Evolutionary conservation across 2,888 invertebrate genomes (phyloP).

Genomic region (Scrobipalpa atriplicella): DNA sequence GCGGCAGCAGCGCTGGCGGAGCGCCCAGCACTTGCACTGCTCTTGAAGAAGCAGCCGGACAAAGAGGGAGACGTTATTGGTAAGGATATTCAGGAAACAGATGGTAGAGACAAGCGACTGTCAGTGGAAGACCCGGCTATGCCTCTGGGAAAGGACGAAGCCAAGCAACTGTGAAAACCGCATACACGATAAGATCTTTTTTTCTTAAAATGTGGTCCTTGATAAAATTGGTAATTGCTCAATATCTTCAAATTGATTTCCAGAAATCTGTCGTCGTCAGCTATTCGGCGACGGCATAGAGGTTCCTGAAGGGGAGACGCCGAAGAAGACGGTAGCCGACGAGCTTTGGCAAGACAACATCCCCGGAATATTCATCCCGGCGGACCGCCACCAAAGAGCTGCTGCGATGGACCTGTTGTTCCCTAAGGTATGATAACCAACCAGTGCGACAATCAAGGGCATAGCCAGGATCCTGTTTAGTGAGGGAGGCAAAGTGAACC

Average conservation of each 20-base stretch:
- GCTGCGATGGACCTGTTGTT: conserved; percentile 81
- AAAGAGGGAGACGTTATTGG: conserved; percentile 71
- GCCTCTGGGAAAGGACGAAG: too few relatives aligned
- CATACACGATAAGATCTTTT: too few relatives aligned
- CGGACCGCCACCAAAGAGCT: conserved; percentile 81
- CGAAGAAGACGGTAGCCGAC: conserved; percentile 59
- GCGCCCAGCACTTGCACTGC: conserved; percentile 65
- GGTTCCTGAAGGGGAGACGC: conserved; percentile 49
- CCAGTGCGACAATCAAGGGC: too few relatives aligned
- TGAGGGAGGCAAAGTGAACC: too few relatives aligned
- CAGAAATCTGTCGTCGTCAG: conserved; percentile 62
- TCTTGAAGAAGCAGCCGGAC: conserved; percentile 68
- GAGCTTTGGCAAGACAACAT: conserved; percentile 62
- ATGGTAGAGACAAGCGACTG: not conserved
- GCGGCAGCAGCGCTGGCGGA: conserved; percentile 59
- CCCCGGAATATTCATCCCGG: conserved; percentile 82
- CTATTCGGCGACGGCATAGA: conserved; percentile 66
- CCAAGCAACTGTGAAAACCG: too few relatives aligned
- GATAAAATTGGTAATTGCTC: too few relatives aligned
- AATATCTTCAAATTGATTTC: not conserved
- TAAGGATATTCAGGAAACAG: conserved; percentile 33
- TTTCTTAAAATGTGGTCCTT: too few relatives aligned
- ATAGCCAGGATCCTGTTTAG: too few relatives aligned
- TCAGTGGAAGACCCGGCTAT: too few relatives aligned
- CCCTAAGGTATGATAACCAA: conserved; percentile 63